Base-by-base conservation (phyloP, 2,797 vertebrate species). In the Liparis tanakae region DNA sequence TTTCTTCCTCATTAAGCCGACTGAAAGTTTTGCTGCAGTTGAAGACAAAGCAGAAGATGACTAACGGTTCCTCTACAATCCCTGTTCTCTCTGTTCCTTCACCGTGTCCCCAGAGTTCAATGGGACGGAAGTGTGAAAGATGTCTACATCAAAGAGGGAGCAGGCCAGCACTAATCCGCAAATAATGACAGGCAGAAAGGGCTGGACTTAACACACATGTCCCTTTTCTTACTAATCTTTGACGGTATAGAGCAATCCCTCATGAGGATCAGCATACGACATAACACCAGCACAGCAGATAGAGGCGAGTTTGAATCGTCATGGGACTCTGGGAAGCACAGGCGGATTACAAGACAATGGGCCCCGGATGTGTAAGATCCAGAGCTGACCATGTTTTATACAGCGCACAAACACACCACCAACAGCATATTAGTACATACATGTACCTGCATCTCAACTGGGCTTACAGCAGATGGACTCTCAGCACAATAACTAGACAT, bases 141-240 rank as follows among this genome's bases (percentile, higher is more conserved):
- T 88, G 85, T 86, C 76, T 85, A 84, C 84, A 83, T 91, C 79
- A 89, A 89, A 91, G 89, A 69, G 78, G 69, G 80, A 88, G 80
- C 86, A 80, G 85, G 83, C 81, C 89, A 89, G 86, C 85, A 88
- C 88, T 92, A 92, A 93, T 92, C 89, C 83, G 20, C 84, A 93
- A 90, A 91, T 93, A 93, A 93, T 92, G 89, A 88, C 82, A 84
- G 82, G 74, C 86, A 87, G 68, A 65, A 70, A 79, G 67, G 18
- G 64, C 59, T 75, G 77, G 78, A 80, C 69, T 74, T 81, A 83
- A 84, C 85, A 81, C 79, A 81, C 66, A 84, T 75, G 71, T 85
- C 50, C 62, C 39, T 58, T 73, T 51, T 54, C 76, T 83, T 68
- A 54, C 59, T 79, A 76, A 86, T 78, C 78, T 72, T 67, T 48